A percentile compares a stretch with the other conserved stretches of the same genome.
phyloP scores from a whole-genome alignment of 2,888 invertebrate genomes.

The Rhogogaster chlorosoma region DNA sequence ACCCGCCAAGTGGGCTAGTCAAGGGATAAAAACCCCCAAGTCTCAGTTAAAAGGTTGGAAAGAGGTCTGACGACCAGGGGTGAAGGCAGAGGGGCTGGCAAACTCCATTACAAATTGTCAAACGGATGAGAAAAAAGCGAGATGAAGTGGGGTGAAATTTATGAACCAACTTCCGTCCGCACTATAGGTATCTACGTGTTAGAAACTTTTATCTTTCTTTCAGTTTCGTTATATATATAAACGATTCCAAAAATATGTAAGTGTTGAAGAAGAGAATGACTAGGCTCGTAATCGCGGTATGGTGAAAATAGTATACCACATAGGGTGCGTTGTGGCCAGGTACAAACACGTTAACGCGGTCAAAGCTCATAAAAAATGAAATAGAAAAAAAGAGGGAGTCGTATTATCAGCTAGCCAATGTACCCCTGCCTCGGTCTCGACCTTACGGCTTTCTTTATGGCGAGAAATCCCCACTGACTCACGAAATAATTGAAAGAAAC shows the following conservation, averaged over 20 bases:
- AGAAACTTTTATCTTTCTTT: background rate
- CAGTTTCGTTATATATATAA: background rate
- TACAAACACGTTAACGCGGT: conserved; percentile 1
- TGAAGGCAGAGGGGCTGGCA: background rate
- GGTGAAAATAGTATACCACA: background rate
- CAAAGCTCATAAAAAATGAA: conserved; percentile 13
- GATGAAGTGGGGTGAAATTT: background rate
- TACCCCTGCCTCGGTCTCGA: background rate
- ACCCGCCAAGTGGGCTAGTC: conserved; percentile 59
- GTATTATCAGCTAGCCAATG: conserved; percentile 26
- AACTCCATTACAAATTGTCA: conserved; percentile 35
- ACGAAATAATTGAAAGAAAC: conserved; percentile 43
- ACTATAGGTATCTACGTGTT: no score
- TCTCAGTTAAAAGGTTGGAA: conserved; percentile 64
- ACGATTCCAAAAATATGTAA: background rate
- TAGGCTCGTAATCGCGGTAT: no score
- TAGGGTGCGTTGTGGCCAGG: background rate
- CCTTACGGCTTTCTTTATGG: conserved; percentile 34
- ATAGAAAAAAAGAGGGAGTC: conserved; percentile 4
- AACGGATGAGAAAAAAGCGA: background rate
- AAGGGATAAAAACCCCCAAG: conserved; percentile 60
- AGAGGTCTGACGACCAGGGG: conserved; percentile 23
- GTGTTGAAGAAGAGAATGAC: no score
- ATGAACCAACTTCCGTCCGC: conserved; percentile 8
- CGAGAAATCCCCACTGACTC: conserved; percentile 46